phyloP scores from a whole-genome alignment of 2,888 invertebrate species.

The Drosophila recens region DNA sequence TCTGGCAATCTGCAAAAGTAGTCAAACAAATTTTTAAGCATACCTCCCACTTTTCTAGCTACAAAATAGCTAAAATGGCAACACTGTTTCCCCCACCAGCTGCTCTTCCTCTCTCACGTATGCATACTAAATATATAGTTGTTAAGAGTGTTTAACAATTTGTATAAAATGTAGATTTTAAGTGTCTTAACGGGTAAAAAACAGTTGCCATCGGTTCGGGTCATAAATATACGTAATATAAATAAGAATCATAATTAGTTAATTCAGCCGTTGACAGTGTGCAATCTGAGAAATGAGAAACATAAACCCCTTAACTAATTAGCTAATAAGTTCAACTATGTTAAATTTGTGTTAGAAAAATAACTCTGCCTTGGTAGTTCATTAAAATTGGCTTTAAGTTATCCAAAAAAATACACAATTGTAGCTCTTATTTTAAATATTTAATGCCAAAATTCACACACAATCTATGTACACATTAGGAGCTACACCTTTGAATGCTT shows the following conservation, averaged over 20 bases:
- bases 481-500: constrained; percentile 57
- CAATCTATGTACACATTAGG: constrained; percentile 52
- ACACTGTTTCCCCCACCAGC: not conserved
- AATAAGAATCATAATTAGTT: constrained; percentile 3
- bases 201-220: not conserved
- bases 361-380: constrained; percentile 10
- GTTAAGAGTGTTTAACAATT: not conserved
- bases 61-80: not conserved
- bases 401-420: constrained; percentile 36
- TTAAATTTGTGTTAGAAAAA: constrained; percentile 10
- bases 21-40: no score
- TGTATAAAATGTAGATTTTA: constrained; percentile 5
- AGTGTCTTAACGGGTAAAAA: constrained; percentile 12
- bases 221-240: constrained; percentile 8
- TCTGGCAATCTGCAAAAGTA: not conserved
- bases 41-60: not conserved
- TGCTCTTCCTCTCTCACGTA: constrained; percentile 1
- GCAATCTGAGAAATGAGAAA: constrained; percentile 9
- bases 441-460: constrained; percentile 24
- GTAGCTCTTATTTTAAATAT: constrained; percentile 9
- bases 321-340: constrained; percentile 17
- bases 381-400: constrained; percentile 55
- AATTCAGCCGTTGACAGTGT: constrained; percentile 11
- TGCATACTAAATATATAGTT: not conserved
- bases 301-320: constrained; percentile 2